Base-by-base conservation (phyloP, 1,140 invertebrate species). In the Diprion similis region DNA sequence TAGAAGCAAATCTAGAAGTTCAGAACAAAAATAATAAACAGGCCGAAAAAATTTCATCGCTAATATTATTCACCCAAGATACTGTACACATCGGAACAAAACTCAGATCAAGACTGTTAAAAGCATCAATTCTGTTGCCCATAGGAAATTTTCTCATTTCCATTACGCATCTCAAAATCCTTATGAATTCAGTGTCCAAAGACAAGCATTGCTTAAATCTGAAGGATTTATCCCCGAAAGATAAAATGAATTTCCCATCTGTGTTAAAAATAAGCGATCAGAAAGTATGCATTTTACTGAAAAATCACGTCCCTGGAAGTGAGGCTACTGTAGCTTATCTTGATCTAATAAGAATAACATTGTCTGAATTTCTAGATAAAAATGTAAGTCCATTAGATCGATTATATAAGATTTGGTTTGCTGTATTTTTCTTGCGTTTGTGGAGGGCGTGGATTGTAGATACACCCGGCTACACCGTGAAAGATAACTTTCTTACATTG, bases 221-320 rank as follows among this genome's bases (percentile, higher is more conserved):
- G 46, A 74, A 71, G 59, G 73, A 77, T 47, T 48, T 77, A 13
- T 68, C 47, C 10, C 8, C 65, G 13, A 77, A 75, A 69, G 71
- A 75, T 48, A 75, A 75, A 73, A 77, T 75, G 76, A 77, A 75
- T 66, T 75, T 73, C 65, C n/a, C 24, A 8, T 76, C 76, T 6
- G 73, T 75, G 59, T 2, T 66, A 19, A 77, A 71, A 51, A 51
- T 51, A 51, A 10, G 48, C 15, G 48, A 51, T 51, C 48, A 10
- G 10, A 51, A 51, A 15, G 15, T 51, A 51, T 51, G 48, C 10
- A 51, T 10, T 15, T 51, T 51, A 15, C 15, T 51, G 48, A 51
- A 51, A 51, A 10, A 10, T 10, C 48, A 51, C 48, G 48, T 51
- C 10, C 48, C 48, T 15, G 48, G 48, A 15, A 51, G 48, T 51